Base-by-base conservation (phyloP, 2,888 invertebrate species). In the Lymantria dispar region DNA sequence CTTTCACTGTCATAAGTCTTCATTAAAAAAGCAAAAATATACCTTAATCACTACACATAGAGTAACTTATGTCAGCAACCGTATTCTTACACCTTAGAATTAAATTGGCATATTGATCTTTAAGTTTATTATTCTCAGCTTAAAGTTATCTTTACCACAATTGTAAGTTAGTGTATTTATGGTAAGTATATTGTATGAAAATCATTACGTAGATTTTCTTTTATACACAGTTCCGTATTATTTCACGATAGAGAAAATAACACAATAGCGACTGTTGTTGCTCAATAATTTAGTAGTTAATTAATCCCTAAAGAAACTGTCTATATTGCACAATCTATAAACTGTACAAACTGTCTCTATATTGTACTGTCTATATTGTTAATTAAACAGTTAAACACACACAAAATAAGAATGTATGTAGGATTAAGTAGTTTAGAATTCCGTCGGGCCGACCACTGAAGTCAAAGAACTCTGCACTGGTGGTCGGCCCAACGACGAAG, bases 1-100 rank as follows among this genome's bases (percentile, higher is more conserved):
- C 88, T 88, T 88, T 88, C 88, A 85, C 88, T 85, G 70, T 61
- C 72, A 71, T 66, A 68, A 63, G 58, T 52, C 33, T 44, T 50
- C 55, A 52, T 39, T 44, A 30, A 41, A 43, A 64, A 74, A 64
- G 42, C 63, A 52, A 80, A 75, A 76, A 58, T 62, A 43, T 33
- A 68, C 82, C 60, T 62, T 82, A 74, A 3, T 36, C 15, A 15
- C 0, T 5, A 14, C 3, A 3, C 0, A 37, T 57, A 67, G 40
- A 56, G 54, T 36, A 50, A 40, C 43, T 30, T 48, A 45, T 30
- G 3, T 33, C 7, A 9, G 11, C 37, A 7, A 10, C 3, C 7
- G 31, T 50, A 52, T 54, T 48, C 56, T 47, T 60, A 43, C 52
- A 56, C 59, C 58, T 22, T 61, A 39, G 60, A 59, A 68, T 62